Conservation (phyloP, 2,113 vertebrate species). For the Sebastes fasciatus region DNA sequence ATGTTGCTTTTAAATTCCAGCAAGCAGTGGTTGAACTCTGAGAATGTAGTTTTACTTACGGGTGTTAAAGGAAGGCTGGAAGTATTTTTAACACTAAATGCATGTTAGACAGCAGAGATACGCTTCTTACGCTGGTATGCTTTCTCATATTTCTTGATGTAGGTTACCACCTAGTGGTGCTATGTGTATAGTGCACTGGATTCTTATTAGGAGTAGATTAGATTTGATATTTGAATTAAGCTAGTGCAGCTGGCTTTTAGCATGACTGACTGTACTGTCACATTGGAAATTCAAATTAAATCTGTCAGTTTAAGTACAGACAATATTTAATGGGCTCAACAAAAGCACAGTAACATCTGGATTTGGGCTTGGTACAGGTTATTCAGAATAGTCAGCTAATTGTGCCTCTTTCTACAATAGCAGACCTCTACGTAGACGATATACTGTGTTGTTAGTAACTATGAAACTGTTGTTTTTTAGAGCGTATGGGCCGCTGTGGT, state of each 20-base stretch:
- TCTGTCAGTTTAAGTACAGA: background rate
- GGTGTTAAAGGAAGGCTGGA: background rate
- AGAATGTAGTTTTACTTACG: background rate
- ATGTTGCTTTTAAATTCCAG: background rate
- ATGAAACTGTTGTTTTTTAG: slow-evolving; percentile 79
- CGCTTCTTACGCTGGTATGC: background rate
- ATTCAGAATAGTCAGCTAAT: background rate
- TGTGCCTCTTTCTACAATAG: background rate
- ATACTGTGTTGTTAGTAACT: slow-evolving; percentile 9
- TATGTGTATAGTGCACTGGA: slow-evolving; percentile 28
- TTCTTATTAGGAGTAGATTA: background rate
- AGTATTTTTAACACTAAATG: background rate
- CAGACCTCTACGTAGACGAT: background rate
- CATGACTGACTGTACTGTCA: background rate
- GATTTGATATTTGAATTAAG: background rate
- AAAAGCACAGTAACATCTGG: background rate
- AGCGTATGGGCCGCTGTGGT: slow-evolving; percentile 95
- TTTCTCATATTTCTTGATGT: slow-evolving; percentile 21
- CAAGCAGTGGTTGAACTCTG: background rate
- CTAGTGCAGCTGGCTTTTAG: background rate
- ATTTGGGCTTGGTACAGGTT: background rate
- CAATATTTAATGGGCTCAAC: background rate
- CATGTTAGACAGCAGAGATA: background rate
- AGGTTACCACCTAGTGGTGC: slow-evolving; percentile 69
- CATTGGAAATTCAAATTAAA: background rate